Conservation (phyloP, 1,140 invertebrate genomes). For the Drosophila triauraria region DNA sequence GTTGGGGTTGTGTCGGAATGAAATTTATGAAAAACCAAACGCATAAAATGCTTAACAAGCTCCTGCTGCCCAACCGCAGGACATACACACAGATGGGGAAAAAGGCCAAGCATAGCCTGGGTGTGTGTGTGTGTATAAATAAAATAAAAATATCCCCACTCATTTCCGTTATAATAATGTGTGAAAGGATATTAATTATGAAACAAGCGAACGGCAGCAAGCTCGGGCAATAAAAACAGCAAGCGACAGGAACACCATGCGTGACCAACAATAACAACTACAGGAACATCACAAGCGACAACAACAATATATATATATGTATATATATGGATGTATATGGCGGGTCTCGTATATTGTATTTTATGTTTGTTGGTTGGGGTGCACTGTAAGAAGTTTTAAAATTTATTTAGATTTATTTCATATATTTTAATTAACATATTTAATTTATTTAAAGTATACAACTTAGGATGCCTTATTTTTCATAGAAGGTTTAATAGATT, state of each 20-base stretch:
- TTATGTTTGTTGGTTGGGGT: slow-evolving; percentile 52
- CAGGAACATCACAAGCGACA: slow-evolving; percentile 29
- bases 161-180: slow-evolving; percentile 82
- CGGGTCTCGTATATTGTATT: slow-evolving; percentile 71
- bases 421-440: neutral
- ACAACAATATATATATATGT: neutral
- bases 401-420: neutral
- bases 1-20: slow-evolving; percentile 44
- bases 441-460: neutral
- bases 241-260: slow-evolving; percentile 75
- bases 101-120: neutral
- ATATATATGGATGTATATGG: slow-evolving; percentile 8
- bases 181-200: slow-evolving; percentile 84
- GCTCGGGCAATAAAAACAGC: slow-evolving; percentile 77
- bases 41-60: slow-evolving; percentile 73
- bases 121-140: slow-evolving; percentile 5
- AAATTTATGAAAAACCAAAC: slow-evolving; percentile 72
- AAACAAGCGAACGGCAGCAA: slow-evolving; percentile 79
- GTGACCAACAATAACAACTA: slow-evolving; percentile 75
- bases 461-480: neutral
- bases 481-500: no score
- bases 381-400: neutral
- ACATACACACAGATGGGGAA: slow-evolving; percentile 7
- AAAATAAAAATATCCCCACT: slow-evolving; percentile 50
- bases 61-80: slow-evolving; percentile 40